Base-by-base conservation (phyloP, 2,113 vertebrate genomes). In the Capreolus pygargus region DNA sequence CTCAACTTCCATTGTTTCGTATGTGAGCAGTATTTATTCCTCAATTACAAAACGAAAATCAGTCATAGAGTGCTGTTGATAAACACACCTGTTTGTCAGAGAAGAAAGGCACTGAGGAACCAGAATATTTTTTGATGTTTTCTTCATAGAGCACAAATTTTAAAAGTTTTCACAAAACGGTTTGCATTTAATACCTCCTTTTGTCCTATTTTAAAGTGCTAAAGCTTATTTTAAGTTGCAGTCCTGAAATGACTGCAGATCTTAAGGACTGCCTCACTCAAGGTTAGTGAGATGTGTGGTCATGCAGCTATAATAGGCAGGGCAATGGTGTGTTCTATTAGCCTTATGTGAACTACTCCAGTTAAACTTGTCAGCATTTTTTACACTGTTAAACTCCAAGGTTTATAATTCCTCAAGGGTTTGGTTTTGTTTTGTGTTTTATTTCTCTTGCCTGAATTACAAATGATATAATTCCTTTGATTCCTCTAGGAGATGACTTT, bases 311-410 rank as follows among this genome's bases (percentile, higher is more conserved):
- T 43, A 98, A 92, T 96, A 93, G 91, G 78, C 95, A 97, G 97
- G 88, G 93, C 98, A 98, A 98, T 95, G 57, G 16, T 94, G 87
- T 64, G 97, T 98, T 98, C 95, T 94, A 25, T 91, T 93, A 97
- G 95, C 61, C 97, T 98, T 98, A 95, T 98, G 97, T 96, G 64
- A 94, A 95, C 57, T 28, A 97, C 74, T 97, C 88, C 86, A 94
- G 95, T 98, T 97, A 98, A 98, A 98, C 86, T 97, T 98, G 95
- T 98, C 95, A 98, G 96, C 94, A 95, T 86, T 98, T 98, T 92
- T 97, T 98, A 97, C 87, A 91, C 19, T 97, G 36, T 43, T 87
- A 86, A 78, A 92, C 90, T 76, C 96, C 94, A 92, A 27, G 39
- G 30, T 91, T 98, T 97, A 81, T 58, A 84, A 47, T 83, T 86